Evolutionary conservation across 2,113 vertebrate genomes (phyloP).

Genomic region (Strix uralensis): DNA sequence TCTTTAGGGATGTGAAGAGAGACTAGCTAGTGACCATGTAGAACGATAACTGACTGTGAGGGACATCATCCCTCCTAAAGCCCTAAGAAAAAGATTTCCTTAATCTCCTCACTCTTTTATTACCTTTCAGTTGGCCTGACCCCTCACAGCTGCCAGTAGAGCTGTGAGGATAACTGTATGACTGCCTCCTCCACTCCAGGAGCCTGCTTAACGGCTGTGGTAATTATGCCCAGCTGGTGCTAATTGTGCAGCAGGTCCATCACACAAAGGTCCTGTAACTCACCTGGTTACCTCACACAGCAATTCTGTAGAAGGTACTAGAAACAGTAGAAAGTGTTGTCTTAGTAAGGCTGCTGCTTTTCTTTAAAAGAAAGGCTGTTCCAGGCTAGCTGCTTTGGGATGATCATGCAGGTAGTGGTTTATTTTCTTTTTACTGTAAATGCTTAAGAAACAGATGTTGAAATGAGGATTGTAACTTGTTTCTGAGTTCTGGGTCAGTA

Average conservation of each 20-base stretch:
- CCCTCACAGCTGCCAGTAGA: background rate
- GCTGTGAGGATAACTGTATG: too few relatives aligned
- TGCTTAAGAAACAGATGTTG: rapidly evolving
- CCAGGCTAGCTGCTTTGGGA: rapidly evolving
- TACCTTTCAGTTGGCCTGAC: background rate
- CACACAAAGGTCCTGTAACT: too few relatives aligned
- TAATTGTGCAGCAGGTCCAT: background rate
- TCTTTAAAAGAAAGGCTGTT: rapidly evolving
- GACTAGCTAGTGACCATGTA: rapidly evolving
- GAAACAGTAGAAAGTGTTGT: rapidly evolving
- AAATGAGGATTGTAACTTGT: rapidly evolving
- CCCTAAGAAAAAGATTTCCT: background rate
- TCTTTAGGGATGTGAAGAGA: background rate
- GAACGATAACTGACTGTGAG: background rate
- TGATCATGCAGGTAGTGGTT: rapidly evolving
- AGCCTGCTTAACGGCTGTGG: too few relatives aligned
- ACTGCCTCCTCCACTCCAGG: background rate
- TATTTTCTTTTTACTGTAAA: rapidly evolving
- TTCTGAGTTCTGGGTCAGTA: rapidly evolving
- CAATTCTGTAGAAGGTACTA: rapidly evolving
- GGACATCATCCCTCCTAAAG: too few relatives aligned
- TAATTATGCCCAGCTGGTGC: background rate
- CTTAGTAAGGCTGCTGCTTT: rapidly evolving
- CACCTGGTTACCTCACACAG: rapidly evolving
- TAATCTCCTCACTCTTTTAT: too few relatives aligned